A percentile compares a stretch with the other conserved stretches of the same genome.
phyloP scores from a whole-genome alignment of 1,140 invertebrate genomes.

The Lineus longissimus region DNA sequence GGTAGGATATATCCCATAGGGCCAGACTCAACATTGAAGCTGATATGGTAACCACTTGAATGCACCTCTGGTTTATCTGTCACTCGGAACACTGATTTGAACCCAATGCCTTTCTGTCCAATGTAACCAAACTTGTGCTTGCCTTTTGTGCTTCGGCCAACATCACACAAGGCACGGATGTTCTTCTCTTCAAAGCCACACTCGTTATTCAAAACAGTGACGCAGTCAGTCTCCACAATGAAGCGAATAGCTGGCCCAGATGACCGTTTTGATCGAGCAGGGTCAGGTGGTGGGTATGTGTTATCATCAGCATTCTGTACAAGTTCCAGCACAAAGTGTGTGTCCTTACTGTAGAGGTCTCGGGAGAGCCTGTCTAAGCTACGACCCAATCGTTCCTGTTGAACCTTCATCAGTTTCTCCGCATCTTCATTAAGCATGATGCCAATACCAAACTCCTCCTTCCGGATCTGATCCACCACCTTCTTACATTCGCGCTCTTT shows the following conservation, averaged over 20 bases:
- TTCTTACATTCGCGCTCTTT: conserved; percentile 7
- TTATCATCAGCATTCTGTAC: conserved; percentile 56
- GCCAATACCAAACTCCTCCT: conserved; percentile 44
- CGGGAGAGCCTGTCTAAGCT: conserved; percentile 47
- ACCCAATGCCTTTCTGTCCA: conserved; percentile 55
- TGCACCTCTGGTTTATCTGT: conserved; percentile 52
- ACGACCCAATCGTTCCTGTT: conserved; percentile 40
- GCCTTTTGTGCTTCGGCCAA: conserved; percentile 52
- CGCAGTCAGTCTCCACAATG: conserved; percentile 32
- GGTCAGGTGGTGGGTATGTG: conserved; percentile 29
- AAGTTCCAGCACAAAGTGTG: conserved; percentile 53
- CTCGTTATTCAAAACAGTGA: conserved; percentile 52
- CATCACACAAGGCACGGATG: conserved; percentile 52
- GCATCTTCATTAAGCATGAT: conserved; percentile 45
- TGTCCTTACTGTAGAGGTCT: conserved; percentile 53
- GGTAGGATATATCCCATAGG: conserved; percentile 52
- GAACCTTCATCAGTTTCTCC: conserved; percentile 32
- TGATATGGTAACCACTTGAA: conserved; percentile 52
- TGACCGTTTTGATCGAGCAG: conserved; percentile 13
- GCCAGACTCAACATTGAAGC: conserved; percentile 48
- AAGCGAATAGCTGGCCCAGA: conserved; percentile 42
- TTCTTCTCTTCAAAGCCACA: conserved; percentile 46
- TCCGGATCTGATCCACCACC: conserved; percentile 34
- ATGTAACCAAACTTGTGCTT: conserved; percentile 53
- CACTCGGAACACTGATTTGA: conserved; percentile 54